Evolutionary conservation across 2,797 vertebrate species (phyloP), one percentile per base, ranked within the genome.

Genomic region (Acanthurus leucopareius): DNA sequence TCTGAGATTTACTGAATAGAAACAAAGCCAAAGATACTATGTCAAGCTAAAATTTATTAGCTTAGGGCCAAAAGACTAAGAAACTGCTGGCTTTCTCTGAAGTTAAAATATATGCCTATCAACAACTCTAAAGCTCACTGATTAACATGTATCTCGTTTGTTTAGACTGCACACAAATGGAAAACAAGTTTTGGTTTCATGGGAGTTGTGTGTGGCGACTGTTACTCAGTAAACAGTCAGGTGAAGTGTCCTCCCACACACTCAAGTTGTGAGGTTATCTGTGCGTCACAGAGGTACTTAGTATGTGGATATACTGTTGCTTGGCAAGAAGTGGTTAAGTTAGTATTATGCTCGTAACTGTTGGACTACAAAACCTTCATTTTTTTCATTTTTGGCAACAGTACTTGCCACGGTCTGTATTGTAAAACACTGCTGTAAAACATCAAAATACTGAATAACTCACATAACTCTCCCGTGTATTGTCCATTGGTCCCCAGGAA

Each of bases 381-480:
- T 5, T 44, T 45, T 57, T 53, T 77, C 17, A 35, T 7, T 38
- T 10, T 14, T 35, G 7, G 32, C 32, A 35, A 35, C 32, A n/a
- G 32, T 53, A n/a, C 6, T 45, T 49, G 28, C 6, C 45, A 17
- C 15, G 9, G 6, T 10, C 10, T 69, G 48, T 9, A 65, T 73
- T 3, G 7, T 54, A 58, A 78, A 75, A 73, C 47, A 60, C 57
- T 59, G 62, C 28, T 16, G n/a, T 54, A 22, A 52, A 53, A 45
- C 17, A 59, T 59, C 22, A 28, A 45, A 57, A 63, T 10, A 32
- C 8, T 13, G 20, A 48, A 54, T 48, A 65, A 97, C 97, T 96
- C 95, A 99, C 97, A 99, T 97, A 99, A 98, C 95, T 99, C 97
- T 95, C 97, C 97, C 86, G 96, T 94, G 96, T 97, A 98, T 93